These are phyloP conservation scores for Caerostris darwini DNA, from an alignment of 1,140 invertebrate species.

Conservation along the genomic window DNA sequence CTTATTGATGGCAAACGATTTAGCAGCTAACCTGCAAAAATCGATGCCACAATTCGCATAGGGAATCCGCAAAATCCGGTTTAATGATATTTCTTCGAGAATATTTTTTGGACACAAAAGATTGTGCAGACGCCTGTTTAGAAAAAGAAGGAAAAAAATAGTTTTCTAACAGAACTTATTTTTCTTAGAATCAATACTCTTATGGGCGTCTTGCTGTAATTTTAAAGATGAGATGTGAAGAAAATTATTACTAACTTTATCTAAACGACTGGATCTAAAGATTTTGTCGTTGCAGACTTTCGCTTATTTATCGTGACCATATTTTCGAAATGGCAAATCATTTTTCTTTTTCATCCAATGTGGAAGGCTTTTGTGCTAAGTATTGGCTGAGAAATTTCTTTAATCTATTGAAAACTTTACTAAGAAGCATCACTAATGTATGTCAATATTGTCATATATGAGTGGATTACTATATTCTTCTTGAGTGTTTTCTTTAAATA, in stretches of 20 bases:
- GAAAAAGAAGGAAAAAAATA: neutral
- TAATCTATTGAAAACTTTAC: too few species aligned
- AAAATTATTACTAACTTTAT: neutral
- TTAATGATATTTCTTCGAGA: conserved; percentile 9
- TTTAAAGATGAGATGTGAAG: neutral
- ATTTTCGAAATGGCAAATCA: too few species aligned
- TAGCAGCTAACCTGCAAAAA: conserved; percentile 35
- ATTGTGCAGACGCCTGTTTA: neutral
- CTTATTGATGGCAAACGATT: conserved; percentile 2
- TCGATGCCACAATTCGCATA: neutral
- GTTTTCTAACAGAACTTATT: neutral
- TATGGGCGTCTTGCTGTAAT: neutral
- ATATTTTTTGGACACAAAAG: neutral
- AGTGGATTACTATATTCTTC: too few species aligned
- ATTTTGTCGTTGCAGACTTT: too few species aligned
- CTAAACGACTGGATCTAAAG: too few species aligned
- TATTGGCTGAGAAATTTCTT: too few species aligned
- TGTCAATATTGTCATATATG: too few species aligned
- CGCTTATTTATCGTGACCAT: too few species aligned
- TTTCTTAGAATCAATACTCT: neutral
- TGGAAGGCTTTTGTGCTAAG: too few species aligned
- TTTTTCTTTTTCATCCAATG: too few species aligned
- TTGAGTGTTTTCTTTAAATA: too few species aligned
- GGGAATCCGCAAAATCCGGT: neutral
- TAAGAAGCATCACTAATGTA: too few species aligned